Conservation (phyloP, 2,888 invertebrate genomes). For the Agonopterix heracliana region DNA sequence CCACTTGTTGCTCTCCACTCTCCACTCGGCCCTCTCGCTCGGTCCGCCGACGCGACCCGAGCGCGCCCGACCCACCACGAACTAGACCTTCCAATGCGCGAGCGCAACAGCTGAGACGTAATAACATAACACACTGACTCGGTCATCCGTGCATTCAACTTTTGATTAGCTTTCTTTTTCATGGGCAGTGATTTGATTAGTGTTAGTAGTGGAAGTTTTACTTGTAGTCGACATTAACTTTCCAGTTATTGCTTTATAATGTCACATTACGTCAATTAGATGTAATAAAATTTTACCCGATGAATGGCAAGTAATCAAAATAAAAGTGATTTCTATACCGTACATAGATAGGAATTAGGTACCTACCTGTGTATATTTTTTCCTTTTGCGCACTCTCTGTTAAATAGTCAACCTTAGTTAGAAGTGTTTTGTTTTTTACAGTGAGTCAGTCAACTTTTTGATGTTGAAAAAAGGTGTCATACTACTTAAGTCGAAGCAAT, state of each 20-base stretch:
- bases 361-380: too few species aligned
- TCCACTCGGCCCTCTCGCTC: constrained; percentile 46
- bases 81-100: constrained; percentile 73
- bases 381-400: too few species aligned
- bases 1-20: constrained; percentile 58
- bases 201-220: constrained; percentile 15
- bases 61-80: constrained; percentile 52
- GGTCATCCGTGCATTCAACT: constrained; percentile 77
- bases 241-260: background rate
- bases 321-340: too few species aligned
- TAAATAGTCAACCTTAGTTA: too few species aligned
- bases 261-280: background rate
- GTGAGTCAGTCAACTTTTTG: too few species aligned
- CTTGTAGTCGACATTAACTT: background rate
- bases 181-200: constrained; percentile 50
- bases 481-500: background rate
- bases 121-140: constrained; percentile 76
- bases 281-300: too few species aligned
- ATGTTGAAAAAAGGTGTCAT: too few species aligned
- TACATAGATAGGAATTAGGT: too few species aligned
- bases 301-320: too few species aligned
- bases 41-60: constrained; percentile 47
- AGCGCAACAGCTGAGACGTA: constrained; percentile 74
- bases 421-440: too few species aligned
- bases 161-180: constrained; percentile 73